phyloP scores from a whole-genome alignment of 2,888 invertebrate genomes.

The Syrista parreyssii region DNA sequence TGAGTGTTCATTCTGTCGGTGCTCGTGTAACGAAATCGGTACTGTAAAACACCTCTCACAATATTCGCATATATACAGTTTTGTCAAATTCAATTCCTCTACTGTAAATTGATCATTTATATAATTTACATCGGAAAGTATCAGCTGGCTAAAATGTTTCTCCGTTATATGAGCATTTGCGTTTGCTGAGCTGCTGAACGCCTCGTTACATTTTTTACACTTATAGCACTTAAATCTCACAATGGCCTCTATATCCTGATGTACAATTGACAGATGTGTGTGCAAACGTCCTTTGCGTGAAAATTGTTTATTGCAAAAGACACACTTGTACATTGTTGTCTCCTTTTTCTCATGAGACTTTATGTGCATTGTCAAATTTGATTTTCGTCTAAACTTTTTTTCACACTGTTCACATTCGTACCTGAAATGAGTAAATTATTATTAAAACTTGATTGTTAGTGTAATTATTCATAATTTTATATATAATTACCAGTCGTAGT shows the following conservation, averaged over 20 bases:
- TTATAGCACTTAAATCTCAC: conserved; percentile 34
- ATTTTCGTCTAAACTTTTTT: conserved; percentile 28
- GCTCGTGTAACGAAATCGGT: conserved; percentile 37
- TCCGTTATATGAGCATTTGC: conserved; percentile 33
- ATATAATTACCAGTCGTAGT: neutral
- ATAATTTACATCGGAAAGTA: conserved; percentile 8
- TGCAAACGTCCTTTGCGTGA: conserved; percentile 44
- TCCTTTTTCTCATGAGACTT: conserved; percentile 29
- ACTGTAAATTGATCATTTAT: conserved; percentile 32
- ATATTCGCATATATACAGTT: conserved; percentile 45
- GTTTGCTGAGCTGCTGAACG: conserved; percentile 38
- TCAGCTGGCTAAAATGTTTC: conserved; percentile 16
- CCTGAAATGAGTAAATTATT: conserved; percentile 4
- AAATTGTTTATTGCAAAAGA: conserved; percentile 47
- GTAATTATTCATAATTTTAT: neutral
- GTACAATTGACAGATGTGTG: conserved; percentile 42
- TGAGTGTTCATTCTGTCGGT: conserved; percentile 33
- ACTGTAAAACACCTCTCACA: conserved; percentile 43
- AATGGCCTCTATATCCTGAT: conserved; percentile 32
- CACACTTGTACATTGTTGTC: conserved; percentile 37
- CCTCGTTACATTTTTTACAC: conserved; percentile 43
- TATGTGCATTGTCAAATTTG: conserved; percentile 33
- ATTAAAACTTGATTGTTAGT: neutral
- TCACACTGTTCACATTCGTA: conserved; percentile 38
- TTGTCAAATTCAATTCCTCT: conserved; percentile 36